Percentiles rank a stretch among this genome's conserved stretches.
These are phyloP conservation scores for Aleadryas rufinucha DNA, from an alignment of 2,113 vertebrate species.

Conservation along the genomic window DNA sequence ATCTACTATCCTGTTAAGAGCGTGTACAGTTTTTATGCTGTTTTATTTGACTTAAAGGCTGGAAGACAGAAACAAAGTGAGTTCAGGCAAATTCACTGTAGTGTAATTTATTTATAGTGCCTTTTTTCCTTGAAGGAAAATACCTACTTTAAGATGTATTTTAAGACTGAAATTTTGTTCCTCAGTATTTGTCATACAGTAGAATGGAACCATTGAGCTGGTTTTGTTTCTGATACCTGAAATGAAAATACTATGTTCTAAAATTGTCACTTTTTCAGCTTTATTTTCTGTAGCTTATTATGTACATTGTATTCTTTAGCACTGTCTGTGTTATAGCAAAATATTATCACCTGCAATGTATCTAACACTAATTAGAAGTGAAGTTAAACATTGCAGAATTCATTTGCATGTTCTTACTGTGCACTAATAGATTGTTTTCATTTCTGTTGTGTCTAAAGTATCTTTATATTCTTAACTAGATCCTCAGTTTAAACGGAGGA, in stretches of 20 bases:
- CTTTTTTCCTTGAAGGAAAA: slow-evolving; percentile 99
- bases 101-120: slow-evolving; percentile 99
- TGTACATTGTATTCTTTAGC: slow-evolving; percentile 81
- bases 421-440: slow-evolving; percentile 50
- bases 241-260: slow-evolving; percentile 77
- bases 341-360: slow-evolving; percentile 82
- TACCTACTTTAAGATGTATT: slow-evolving; percentile 93
- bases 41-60: slow-evolving; percentile 93
- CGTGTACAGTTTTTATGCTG: slow-evolving; percentile 84
- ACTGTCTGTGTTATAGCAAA: slow-evolving; percentile 76
- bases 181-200: slow-evolving; percentile 92
- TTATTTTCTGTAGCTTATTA: slow-evolving; percentile 81
- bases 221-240: slow-evolving; percentile 92
- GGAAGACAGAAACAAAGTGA: slow-evolving; percentile 97
- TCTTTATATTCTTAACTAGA: slow-evolving; percentile 54
- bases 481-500: slow-evolving; percentile 50
- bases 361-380: slow-evolving; percentile 77
- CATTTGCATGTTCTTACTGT: slow-evolving; percentile 46
- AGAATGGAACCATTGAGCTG: slow-evolving; percentile 88
- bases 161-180: slow-evolving; percentile 96
- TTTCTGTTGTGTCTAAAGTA: slow-evolving; percentile 63
- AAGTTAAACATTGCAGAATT: slow-evolving; percentile 65
- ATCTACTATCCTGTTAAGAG: slow-evolving; percentile 81
- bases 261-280: slow-evolving; percentile 81
- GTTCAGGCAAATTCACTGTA: slow-evolving; percentile 98